These are phyloP conservation scores for Sitodiplosis mosellana DNA, from an alignment of 1,140 invertebrate genomes.

Conservation along the genomic window DNA sequence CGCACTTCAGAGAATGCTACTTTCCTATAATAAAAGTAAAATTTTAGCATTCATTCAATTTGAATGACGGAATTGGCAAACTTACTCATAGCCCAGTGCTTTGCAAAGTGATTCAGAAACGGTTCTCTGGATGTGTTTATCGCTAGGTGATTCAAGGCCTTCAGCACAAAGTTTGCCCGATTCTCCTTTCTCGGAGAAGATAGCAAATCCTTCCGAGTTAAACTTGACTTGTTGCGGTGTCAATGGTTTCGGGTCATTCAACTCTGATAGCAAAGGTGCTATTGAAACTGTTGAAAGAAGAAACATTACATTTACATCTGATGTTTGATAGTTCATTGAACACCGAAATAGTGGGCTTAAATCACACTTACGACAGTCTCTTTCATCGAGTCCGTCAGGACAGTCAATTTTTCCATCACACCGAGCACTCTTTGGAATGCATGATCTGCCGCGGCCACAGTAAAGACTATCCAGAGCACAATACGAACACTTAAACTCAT, in stretches of 20 bases:
- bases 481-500: conserved; percentile 59
- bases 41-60: neutral
- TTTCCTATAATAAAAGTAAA: neutral
- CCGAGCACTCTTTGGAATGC: conserved; percentile 46
- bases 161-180: conserved; percentile 63
- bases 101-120: conserved; percentile 60
- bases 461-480: conserved; percentile 49
- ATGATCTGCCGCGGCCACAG: conserved; percentile 55
- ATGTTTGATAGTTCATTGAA: neutral
- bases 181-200: conserved; percentile 67
- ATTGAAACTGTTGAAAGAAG: conserved; percentile 42
- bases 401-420: conserved; percentile 72
- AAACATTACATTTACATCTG: too few relatives aligned
- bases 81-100: conserved; percentile 53
- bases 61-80: conserved; percentile 3
- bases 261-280: conserved; percentile 39
- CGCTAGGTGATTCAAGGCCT: conserved; percentile 32
- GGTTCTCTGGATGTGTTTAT: conserved; percentile 31
- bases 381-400: conserved; percentile 68
- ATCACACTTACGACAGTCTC: conserved; percentile 53
- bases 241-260: conserved; percentile 32
- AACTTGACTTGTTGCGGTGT: conserved; percentile 47
- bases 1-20: conserved; percentile 28
- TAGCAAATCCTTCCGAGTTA: conserved; percentile 51
- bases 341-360: neutral